A percentile compares a stretch with the other conserved stretches of the same genome.
phyloP scores from a whole-genome alignment of 2,113 vertebrate genomes.

The Sterna hirundo region DNA sequence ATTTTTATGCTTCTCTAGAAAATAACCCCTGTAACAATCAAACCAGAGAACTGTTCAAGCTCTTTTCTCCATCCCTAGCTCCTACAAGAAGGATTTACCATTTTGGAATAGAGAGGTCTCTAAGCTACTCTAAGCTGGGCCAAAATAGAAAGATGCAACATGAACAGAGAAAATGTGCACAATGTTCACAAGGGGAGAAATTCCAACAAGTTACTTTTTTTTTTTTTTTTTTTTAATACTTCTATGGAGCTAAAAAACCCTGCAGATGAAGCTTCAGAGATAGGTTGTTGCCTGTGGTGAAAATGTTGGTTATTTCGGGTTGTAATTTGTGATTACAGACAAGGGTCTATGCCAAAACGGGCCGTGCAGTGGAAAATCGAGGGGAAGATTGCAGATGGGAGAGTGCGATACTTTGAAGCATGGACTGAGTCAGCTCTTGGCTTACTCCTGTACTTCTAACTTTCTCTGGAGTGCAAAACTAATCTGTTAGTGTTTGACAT shows the following conservation, averaged over 20 bases:
- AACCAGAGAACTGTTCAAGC: background rate
- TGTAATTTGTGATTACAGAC: background rate
- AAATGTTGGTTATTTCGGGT: background rate
- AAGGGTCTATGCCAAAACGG: background rate
- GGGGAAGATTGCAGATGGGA: background rate
- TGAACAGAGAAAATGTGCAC: background rate
- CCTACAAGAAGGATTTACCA: background rate
- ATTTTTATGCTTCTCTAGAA: background rate
- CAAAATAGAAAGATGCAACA: background rate
- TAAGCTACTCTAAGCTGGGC: background rate
- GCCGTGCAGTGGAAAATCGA: background rate
- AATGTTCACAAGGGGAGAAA: background rate
- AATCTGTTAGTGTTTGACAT: background rate
- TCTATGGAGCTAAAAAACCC: background rate
- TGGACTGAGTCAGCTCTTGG: background rate
- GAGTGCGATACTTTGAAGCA: background rate
- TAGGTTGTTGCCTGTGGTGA: background rate
- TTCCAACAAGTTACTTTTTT: background rate
- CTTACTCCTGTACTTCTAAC: background rate
- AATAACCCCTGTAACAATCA: background rate
- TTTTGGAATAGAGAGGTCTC: background rate
- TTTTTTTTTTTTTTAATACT: background rate
- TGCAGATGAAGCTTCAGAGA: background rate
- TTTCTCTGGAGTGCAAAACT: background rate
- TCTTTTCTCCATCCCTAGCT: background rate